Percentiles rank a stretch among this genome's conserved stretches.
phyloP scores from a whole-genome alignment of 2,113 vertebrate species.

The Euleptes europaea region DNA sequence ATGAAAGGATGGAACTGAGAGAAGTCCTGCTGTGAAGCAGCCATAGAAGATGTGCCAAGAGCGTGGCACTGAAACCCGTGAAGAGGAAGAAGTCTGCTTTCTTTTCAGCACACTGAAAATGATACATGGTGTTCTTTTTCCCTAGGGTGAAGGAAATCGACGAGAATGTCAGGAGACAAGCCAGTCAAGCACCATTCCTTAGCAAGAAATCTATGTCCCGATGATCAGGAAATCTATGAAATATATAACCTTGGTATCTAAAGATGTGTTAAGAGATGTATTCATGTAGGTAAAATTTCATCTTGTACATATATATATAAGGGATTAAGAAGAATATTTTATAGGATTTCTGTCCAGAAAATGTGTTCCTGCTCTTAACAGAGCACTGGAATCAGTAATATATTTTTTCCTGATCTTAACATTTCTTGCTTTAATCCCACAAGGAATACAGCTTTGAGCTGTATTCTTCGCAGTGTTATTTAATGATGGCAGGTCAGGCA shows the following conservation, averaged over 20 bases:
- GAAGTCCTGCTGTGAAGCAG: background rate
- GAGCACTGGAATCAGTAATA: constrained; percentile 46
- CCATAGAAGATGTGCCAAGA: constrained; percentile 6
- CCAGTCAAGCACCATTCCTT: constrained; percentile 60
- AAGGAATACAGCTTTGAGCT: constrained; percentile 26
- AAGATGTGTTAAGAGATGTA: constrained; percentile 68
- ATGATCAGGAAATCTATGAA: constrained; percentile 69
- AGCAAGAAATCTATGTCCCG: constrained; percentile 63
- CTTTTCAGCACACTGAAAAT: constrained; percentile 41
- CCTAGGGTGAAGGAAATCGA: constrained; percentile 60
- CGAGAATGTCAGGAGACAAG: constrained; percentile 64
- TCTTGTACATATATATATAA: constrained; percentile 72
- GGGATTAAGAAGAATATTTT: constrained; percentile 44
- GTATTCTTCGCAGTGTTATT: background rate
- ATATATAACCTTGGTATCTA: constrained; percentile 63
- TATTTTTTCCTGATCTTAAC: constrained; percentile 47
- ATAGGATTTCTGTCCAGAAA: constrained; percentile 55
- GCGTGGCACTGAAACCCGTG: constrained; percentile 29
- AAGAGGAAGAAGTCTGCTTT: constrained; percentile 40
- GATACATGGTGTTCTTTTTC: constrained; percentile 53
- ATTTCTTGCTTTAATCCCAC: background rate
- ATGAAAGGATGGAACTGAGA: constrained; percentile 23
- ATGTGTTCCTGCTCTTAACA: constrained; percentile 20
- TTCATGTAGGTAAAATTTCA: constrained; percentile 62
- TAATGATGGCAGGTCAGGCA: background rate